These are phyloP conservation scores for Chiloscyllium punctatum DNA, from an alignment of 2,797 vertebrate species.

Conservation along the genomic window DNA sequence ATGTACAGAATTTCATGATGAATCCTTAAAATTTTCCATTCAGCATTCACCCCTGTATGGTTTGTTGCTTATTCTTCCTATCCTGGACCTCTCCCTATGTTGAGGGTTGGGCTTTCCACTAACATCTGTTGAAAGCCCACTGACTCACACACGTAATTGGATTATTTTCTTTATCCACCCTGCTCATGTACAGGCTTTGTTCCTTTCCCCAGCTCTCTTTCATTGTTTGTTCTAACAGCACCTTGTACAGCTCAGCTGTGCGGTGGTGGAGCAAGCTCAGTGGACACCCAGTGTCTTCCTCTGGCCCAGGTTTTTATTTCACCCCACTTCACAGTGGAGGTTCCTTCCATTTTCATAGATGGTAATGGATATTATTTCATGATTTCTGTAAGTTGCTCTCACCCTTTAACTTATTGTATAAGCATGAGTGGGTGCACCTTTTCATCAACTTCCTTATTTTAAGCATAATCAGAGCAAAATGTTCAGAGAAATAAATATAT, in stretches of 20 bases:
- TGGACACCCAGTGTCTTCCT: no score
- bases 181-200: background rate
- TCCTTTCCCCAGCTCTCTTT: background rate
- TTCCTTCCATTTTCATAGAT: background rate
- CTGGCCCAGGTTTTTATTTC: background rate
- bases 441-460: background rate
- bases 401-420: background rate
- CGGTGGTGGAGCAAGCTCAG: background rate
- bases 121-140: background rate
- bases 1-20: background rate
- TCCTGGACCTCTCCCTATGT: background rate
- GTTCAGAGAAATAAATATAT: background rate
- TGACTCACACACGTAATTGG: background rate
- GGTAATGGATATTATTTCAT: background rate
- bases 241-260: background rate
- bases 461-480: background rate
- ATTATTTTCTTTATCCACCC: background rate
- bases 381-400: background rate
- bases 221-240: background rate
- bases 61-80: background rate
- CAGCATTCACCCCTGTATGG: background rate
- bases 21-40: background rate
- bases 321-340: background rate
- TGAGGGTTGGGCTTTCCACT: background rate
- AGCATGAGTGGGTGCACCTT: background rate